These are phyloP conservation scores for Lepidocolaptes lacrymiger DNA, from an alignment of 2,797 vertebrate genomes.

Conservation along the genomic window DNA sequence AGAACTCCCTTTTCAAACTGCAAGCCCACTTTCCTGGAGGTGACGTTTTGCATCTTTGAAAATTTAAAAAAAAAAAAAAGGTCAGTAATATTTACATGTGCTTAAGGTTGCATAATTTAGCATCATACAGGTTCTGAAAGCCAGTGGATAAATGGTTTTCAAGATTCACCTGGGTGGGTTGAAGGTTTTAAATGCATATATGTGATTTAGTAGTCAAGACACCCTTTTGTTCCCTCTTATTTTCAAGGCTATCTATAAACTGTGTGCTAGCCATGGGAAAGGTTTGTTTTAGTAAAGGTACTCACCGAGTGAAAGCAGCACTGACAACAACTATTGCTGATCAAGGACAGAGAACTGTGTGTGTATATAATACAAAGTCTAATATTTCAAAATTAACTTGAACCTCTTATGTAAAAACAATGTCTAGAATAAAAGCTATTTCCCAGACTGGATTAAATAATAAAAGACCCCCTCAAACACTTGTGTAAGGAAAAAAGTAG, in stretches of 20 bases:
- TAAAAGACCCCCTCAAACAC: background rate
- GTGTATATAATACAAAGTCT: background rate
- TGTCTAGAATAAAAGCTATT: conserved; percentile 29
- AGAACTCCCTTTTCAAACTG: conserved; percentile 73
- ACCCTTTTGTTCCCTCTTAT: conserved; percentile 5
- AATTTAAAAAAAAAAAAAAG: conserved; percentile 68
- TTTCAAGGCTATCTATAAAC: conserved; percentile 43
- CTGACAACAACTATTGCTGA: conserved; percentile 18
- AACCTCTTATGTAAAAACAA: conserved; percentile 19
- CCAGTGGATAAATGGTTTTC: conserved; percentile 59
- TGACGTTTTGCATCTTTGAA: conserved; percentile 60
- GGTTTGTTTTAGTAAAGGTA: conserved; percentile 46
- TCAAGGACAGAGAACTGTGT: conserved; percentile 11
- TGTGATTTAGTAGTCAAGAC: conserved; percentile 53
- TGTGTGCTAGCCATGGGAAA: conserved; percentile 15
- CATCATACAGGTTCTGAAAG: conserved; percentile 62
- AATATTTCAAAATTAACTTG: conserved; percentile 3
- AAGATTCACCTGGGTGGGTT: conserved; percentile 60
- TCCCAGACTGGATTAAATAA: background rate
- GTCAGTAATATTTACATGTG: conserved; percentile 86
- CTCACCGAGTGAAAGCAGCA: conserved; percentile 25
- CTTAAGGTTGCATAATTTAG: conserved; percentile 78
- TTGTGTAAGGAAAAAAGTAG: conserved; percentile 17
- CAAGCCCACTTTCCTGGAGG: conserved; percentile 70
- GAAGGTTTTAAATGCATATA: conserved; percentile 35